Conservation (phyloP, 2,113 vertebrate genomes). For the Sialia sialis region DNA sequence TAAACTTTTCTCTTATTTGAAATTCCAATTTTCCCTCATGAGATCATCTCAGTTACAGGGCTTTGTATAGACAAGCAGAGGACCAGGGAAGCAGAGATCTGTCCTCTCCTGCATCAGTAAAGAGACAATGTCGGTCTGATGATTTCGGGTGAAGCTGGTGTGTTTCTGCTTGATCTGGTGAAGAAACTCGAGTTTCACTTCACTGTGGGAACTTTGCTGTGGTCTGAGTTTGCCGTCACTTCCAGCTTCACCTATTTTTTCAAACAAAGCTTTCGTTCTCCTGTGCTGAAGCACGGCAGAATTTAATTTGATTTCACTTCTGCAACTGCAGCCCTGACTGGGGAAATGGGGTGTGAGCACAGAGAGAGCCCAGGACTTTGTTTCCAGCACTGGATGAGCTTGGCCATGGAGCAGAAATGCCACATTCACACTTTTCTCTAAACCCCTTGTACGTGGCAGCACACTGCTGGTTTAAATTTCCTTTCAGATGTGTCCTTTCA, state of each 20-base stretch:
- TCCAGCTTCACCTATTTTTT: not conserved
- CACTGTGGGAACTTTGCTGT: not conserved
- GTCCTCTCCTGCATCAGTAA: not conserved
- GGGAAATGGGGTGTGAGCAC: not conserved
- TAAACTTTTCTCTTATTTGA: not conserved
- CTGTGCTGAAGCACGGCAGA: not conserved
- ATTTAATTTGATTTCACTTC: not conserved
- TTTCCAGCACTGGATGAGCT: not conserved
- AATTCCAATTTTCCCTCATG: not conserved
- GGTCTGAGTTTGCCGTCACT: not conserved
- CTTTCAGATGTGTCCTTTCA: not conserved
- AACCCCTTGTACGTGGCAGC: not conserved
- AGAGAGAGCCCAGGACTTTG: not conserved
- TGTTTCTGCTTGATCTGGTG: not conserved
- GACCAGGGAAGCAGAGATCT: not conserved
- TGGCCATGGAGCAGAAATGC: not conserved
- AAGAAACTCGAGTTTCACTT: constrained; percentile 25
- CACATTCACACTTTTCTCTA: not conserved
- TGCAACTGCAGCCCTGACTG: not conserved
- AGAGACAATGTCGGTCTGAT: not conserved
- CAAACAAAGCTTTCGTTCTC: not conserved
- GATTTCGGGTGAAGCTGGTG: not conserved
- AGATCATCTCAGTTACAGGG: not conserved
- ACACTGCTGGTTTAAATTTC: not conserved
- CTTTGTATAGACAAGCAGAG: not conserved